Evolutionary conservation across 2,888 invertebrate species (phyloP), one percentile per base, ranked within the genome.

Genomic region (Chalcis sispes): DNA sequence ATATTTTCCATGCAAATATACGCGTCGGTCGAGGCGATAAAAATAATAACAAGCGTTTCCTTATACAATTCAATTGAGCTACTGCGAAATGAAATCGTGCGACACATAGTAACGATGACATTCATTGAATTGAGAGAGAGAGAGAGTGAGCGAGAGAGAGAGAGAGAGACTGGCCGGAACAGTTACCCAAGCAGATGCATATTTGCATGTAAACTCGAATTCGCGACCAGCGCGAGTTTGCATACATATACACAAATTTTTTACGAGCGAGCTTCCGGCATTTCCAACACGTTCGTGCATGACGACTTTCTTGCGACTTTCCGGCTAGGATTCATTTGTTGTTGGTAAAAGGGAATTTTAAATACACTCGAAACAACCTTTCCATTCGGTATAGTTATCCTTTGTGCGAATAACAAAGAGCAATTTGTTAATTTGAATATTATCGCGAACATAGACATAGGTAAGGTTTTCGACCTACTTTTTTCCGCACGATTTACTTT

Each of bases 201-300:
- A 77, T 79, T 79, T 79, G 72, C 77, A 79, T 75, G 74, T 67
- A 78, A 77, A 78, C 73, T 77, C 64, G 72, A 61, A 52, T 56
- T 36, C 15, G 15, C 32, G 36, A 1, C 64, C 54, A 15, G 25
- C 54, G 32, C 15, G 10, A n/a, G n/a, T n/a, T n/a, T n/a, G n/a
- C n/a, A n/a, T n/a, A 42, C 27, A 25, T 71, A 50, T 20, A 1
- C 18, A 10, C n/a, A n/a, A n/a, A n/a, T n/a, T n/a, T n/a, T n/a
- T n/a, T n/a, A n/a, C 27, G 27, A 27, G 36, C 5, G n/a, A 46
- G 48, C 42, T 42, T 52, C 20, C 18, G 23, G 18, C 25, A 18
- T 23, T n/a, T n/a, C 42, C 29, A 32, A 48, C 15, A 46, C 20
- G 18, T 13, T 10, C 25, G 18, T 25, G 1, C 36, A n/a, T 46